Evolutionary conservation across 2,888 invertebrate species (phyloP), one percentile per base, ranked within the genome.

Genomic region (Oithona nana): DNA sequence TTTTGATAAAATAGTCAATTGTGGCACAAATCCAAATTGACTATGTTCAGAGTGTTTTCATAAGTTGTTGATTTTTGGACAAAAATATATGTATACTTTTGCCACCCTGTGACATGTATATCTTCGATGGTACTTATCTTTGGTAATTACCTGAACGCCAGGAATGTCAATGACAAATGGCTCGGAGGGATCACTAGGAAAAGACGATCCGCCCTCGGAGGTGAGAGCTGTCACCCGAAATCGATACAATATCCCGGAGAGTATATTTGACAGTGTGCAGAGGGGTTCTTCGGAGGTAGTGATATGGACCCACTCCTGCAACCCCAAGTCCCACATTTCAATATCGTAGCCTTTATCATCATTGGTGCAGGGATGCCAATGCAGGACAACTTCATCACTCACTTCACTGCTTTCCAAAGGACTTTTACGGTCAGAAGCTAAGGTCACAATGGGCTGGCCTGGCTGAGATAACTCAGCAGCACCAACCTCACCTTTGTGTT

Each of bases 91-190:
- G n/a, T n/a, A n/a, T n/a, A n/a, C n/a, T n/a, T n/a, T n/a, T n/a
- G n/a, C n/a, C n/a, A n/a, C n/a, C n/a, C n/a, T n/a, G n/a, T n/a
- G n/a, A n/a, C n/a, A n/a, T 13, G 20, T 26, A 52, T 3, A 2
- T 24, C 26, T 3, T 52, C 54, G 24, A 52, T 3, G 16, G 13
- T 3, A 20, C 22, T 39, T 16, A 39, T 39, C n/a, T n/a, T n/a
- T n/a, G n/a, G n/a, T n/a, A n/a, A 20, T 22, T 58, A 58, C 29
- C 16, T 58, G 31, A 39, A 58, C 58, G 16, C 58, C 58, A 3
- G 58, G 58, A 24, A 30, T 58, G 26, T 58, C 48, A 24, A 58
- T 58, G 16, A 58, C 58, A 58, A 58, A 58, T 39, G 58, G 16
- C 20, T 58, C 58, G 1, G 58, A 58, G 26, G 58, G 58, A 39